Base-by-base conservation (phyloP, 2,797 vertebrate genomes). In the Darevskia mixta region DNA sequence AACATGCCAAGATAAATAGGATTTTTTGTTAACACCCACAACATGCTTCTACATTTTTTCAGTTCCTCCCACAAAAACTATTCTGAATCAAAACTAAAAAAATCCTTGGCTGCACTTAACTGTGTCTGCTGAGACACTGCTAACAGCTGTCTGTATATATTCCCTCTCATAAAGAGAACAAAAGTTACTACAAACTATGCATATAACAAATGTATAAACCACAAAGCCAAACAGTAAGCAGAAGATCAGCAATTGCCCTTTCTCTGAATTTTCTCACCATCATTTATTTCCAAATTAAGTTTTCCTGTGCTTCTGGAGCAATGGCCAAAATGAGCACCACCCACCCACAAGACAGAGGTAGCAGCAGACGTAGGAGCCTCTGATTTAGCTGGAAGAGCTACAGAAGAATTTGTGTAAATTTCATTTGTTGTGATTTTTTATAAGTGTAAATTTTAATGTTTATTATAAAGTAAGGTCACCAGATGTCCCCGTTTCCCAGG, bases 1-100 rank as follows among this genome's bases (percentile, higher is more conserved):
- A 91, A 80, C 91, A 73, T 91, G 88, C 83, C 58, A 79, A 92
- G 78, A 94, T 90, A 94, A 96, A 94, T 91, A 89, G 49, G 82
- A 29, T 72, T 93, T 94, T 89, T 75, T 87, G 49, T 89, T 92
- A 93, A 90, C 1, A 4, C 90, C 90, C 89, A 94, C 86, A 90
- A 87, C 89, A 94, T 82, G 76, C 27, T 91, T 93, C 90, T 93
- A 90, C 77, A 93, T 75, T 80, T 93, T 93, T 93, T 92, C 86
- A 90, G 2, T 87, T 89, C 89, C 82, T 90, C 90, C 82, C 61
- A 87, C 93, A 82, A 92, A 92, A 92, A 82, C 78, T 91, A 91
- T 91, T 91, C 80, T 92, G 90, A 92, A 32, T 92, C 90, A 93
- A 92, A 88, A 27, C 76, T 89, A 78, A 86, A 88, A 81, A 90